These are phyloP conservation scores for Tachina lurida DNA, from an alignment of 2,888 invertebrate species.

Conservation along the genomic window DNA sequence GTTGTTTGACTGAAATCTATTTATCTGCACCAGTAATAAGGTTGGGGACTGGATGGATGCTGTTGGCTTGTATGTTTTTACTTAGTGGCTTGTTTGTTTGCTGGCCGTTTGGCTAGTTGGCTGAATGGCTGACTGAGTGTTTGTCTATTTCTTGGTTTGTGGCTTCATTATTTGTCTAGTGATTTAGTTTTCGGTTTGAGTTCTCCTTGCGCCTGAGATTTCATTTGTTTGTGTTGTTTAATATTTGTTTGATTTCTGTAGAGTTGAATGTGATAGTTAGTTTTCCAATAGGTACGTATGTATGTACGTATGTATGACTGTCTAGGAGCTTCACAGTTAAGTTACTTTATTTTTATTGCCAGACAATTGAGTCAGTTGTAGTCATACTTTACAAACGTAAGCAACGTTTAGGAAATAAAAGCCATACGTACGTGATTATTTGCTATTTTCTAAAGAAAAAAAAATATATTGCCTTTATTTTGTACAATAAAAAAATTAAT, in stretches of 20 bases:
- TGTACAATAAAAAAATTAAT: too few species aligned
- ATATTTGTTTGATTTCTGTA: slow-evolving; percentile 31
- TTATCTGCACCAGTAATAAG: slow-evolving; percentile 24
- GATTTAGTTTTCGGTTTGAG: slow-evolving; percentile 53
- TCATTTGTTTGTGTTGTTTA: slow-evolving; percentile 32
- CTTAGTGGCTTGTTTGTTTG: neutral
- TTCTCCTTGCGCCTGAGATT: slow-evolving; percentile 41
- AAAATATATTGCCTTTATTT: neutral
- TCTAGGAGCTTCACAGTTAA: slow-evolving; percentile 67
- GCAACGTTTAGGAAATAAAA: slow-evolving; percentile 61
- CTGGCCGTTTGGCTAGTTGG: neutral
- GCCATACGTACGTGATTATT: slow-evolving; percentile 16
- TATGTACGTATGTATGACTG: neutral
- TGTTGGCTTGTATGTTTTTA: neutral
- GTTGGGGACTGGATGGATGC: slow-evolving; percentile 14
- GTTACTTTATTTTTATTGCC: slow-evolving; percentile 68
- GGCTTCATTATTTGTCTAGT: slow-evolving; percentile 50
- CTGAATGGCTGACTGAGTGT: neutral
- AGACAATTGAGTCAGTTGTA: slow-evolving; percentile 69
- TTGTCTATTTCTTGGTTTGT: slow-evolving; percentile 27
- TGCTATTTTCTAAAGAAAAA: neutral
- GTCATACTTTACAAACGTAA: slow-evolving; percentile 67
- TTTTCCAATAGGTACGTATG: slow-evolving; percentile 32
- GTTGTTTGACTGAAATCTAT: slow-evolving; percentile 26
- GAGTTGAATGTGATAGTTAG: slow-evolving; percentile 34